These are phyloP conservation scores for Diprion similis DNA, from an alignment of 1,140 invertebrate genomes.

Conservation along the genomic window DNA sequence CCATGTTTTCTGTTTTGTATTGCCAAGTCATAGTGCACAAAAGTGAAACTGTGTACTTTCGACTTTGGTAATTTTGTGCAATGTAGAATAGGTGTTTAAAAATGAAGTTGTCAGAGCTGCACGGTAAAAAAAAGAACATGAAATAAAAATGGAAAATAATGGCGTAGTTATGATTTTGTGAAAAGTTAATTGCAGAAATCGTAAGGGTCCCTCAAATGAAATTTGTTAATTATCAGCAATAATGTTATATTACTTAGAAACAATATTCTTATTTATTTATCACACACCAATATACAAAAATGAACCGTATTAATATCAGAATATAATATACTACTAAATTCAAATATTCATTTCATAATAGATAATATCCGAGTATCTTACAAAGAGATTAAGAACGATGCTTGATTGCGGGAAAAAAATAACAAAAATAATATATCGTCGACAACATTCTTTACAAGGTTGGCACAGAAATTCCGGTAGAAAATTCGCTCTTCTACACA, in stretches of 20 bases:
- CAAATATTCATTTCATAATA: constrained; percentile 60
- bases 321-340: constrained; percentile 63
- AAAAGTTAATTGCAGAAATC: not conserved
- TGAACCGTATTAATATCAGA: constrained; percentile 63
- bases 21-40: too few species aligned
- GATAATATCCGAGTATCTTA: constrained; percentile 61
- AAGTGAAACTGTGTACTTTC: too few species aligned
- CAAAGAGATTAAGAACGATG: constrained; percentile 59
- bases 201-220: constrained; percentile 1
- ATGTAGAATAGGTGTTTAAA: too few species aligned
- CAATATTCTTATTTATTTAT: constrained; percentile 64
- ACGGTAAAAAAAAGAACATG: too few species aligned
- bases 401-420: constrained; percentile 52
- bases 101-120: too few species aligned
- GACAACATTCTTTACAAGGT: constrained; percentile 59
- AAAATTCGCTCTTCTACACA: constrained; percentile 56
- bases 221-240: not conserved
- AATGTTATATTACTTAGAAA: constrained; percentile 55
- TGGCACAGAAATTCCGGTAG: constrained; percentile 63
- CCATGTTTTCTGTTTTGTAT: too few species aligned
- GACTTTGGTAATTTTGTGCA: too few species aligned
- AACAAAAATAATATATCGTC: constrained; percentile 37
- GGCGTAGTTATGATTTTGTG: not conserved
- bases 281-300: constrained; percentile 65
- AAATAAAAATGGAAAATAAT: not conserved